Evolutionary conservation across 2,113 vertebrate species (phyloP), one percentile per base, ranked within the genome.

Genomic region (Gymnogyps californianus): DNA sequence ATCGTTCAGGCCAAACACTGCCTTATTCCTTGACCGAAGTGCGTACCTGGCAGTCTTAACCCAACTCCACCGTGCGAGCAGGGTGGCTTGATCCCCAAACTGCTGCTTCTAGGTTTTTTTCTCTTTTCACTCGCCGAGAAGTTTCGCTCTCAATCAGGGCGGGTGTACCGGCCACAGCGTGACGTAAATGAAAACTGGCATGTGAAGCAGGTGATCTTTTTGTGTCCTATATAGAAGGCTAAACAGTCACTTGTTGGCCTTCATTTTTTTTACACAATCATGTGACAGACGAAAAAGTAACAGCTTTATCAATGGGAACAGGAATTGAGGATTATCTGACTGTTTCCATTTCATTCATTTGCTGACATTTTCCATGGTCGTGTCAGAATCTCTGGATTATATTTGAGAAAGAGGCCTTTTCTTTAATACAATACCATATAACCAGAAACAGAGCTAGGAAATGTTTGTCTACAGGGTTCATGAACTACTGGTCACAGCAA

Each of bases 401-500:
- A 3, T 76, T 87, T 55, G 15, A 57, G 75, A 92, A 86, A 91
- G 20, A 36, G 12, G 8, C 0, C 3, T 34, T 55, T 91, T 67
- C 49, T 44, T 13, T 65, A 80, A 66, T 58, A 42, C 12, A 83
- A 22, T 42, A 24, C 1, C 5, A 65, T 28, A 46, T 91, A 96
- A 38, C 5, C 2, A 94, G 40, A 90, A 79, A 84, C 9, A 83
- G 71, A 57, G 10, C 10, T 87, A 58, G 69, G 90, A 94, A 92
- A 87, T 54, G 3, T 72, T 64, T 83, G 25, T 85, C 86, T 94
- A 89, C 36, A 15, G n/a, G 6, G 85, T 89, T 97, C 84, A 55
- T 89, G 90, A 95, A 81, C 86, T 54, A 47, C 47, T 64, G 87
- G 90, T 21, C 46, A 80, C 40, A 84, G 61, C 14, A 94, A 97